Evolutionary conservation across 2,797 vertebrate genomes (phyloP).

Genomic region (Philypnodon macrostomus): DNA sequence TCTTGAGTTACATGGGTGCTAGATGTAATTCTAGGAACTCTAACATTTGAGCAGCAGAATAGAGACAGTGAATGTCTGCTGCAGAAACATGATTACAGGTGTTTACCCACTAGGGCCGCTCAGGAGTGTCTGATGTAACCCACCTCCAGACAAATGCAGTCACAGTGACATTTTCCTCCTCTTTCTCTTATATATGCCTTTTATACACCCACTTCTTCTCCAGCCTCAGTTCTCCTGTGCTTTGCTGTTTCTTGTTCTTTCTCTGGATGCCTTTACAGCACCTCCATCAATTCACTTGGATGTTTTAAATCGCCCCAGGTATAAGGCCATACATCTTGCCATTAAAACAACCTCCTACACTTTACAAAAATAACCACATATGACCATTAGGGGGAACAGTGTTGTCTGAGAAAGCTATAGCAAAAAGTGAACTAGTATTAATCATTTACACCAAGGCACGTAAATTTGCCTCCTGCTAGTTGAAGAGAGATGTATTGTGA

Average conservation of each 20-base stretch:
- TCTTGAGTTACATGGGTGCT: too few species aligned
- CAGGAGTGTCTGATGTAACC: conserved; percentile 52
- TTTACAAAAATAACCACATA: conserved; percentile 36
- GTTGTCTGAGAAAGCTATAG: not conserved
- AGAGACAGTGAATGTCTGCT: conserved; percentile 42
- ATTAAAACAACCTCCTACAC: conserved; percentile 59
- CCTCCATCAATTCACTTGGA: conserved; percentile 52
- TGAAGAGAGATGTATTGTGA: too few species aligned
- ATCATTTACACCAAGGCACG: not conserved
- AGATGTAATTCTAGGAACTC: too few species aligned
- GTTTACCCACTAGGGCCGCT: conserved; percentile 45
- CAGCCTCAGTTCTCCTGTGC: conserved; percentile 31
- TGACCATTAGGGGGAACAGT: conserved; percentile 6
- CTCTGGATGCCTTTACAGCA: conserved; percentile 16
- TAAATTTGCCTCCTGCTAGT: not conserved
- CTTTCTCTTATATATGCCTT: conserved; percentile 53
- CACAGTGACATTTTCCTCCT: conserved; percentile 57
- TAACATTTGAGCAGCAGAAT: conserved; percentile 32
- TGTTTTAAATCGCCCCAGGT: conserved; percentile 53
- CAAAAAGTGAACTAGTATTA: not conserved
- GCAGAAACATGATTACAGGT: conserved; percentile 55
- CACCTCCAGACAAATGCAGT: conserved; percentile 59
- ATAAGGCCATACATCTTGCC: conserved; percentile 32
- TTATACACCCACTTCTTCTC: conserved; percentile 58
- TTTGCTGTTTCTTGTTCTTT: conserved; percentile 39